Evolutionary conservation across 2,797 vertebrate species (phyloP).

Genomic region (Corythornis leucogaster): DNA sequence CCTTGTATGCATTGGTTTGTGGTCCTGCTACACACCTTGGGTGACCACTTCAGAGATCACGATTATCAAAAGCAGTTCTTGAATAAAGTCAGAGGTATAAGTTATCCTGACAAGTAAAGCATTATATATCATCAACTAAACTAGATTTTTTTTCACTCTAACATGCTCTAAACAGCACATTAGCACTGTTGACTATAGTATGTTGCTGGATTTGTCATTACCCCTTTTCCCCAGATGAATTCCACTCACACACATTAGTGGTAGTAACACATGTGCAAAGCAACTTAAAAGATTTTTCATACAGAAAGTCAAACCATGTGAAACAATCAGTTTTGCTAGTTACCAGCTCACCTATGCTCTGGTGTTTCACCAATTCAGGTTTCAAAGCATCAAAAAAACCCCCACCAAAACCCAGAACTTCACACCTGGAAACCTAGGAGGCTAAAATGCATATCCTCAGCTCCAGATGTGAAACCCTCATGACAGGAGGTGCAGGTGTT

Average conservation of each 20-base stretch:
- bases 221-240: not conserved
- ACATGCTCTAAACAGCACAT: not conserved
- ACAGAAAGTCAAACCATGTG: not conserved
- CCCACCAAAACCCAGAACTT: not conserved
- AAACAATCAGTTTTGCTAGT: not conserved
- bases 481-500: fast-evolving
- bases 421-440: not conserved
- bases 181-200: not conserved
- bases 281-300: not conserved
- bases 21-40: not conserved
- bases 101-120: not conserved
- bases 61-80: not conserved
- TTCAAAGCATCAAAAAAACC: not conserved
- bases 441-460: not conserved
- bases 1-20: not conserved
- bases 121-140: not conserved
- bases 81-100: not conserved
- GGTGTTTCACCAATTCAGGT: not conserved
- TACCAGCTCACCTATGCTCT: not conserved
- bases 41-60: not conserved
- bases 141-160: not conserved
- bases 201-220: not conserved
- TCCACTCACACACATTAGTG: fast-evolving
- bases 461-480: not conserved
- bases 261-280: not conserved